These are phyloP conservation scores for Coregonus clupeaformis DNA, from an alignment of 2,113 vertebrate genomes.

Conservation along the genomic window DNA sequence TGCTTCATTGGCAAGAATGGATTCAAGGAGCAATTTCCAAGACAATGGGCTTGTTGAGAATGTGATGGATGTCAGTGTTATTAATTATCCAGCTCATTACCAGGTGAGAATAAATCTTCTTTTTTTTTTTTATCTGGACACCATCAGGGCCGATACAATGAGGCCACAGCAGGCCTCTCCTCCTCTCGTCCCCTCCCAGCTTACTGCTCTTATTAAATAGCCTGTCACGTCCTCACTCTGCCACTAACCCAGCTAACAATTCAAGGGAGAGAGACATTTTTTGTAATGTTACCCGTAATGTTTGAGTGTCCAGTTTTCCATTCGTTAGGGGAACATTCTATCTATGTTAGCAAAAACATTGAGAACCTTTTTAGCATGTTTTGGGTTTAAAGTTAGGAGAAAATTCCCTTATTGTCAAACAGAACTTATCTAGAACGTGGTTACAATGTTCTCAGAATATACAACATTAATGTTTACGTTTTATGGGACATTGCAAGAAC, in stretches of 20 bases:
- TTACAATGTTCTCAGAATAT: too few species aligned
- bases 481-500: too few species aligned
- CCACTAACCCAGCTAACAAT: neutral
- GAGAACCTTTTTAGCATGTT: too few species aligned
- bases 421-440: too few species aligned
- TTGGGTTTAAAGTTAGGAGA: too few species aligned
- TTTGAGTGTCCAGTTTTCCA: too few species aligned
- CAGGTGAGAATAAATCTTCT: conserved; percentile 66
- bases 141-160: conserved; percentile 55
- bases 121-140: conserved; percentile 64
- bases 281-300: too few species aligned
- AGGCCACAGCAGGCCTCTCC: conserved; percentile 53
- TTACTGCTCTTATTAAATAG: conserved; percentile 41
- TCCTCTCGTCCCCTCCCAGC: conserved; percentile 19
- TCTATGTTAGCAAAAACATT: too few species aligned
- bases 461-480: too few species aligned
- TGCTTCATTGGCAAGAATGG: conserved; percentile 31
- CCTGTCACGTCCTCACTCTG: conserved; percentile 29
- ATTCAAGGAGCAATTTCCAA: conserved; percentile 45
- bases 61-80: conserved; percentile 71
- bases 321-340: too few species aligned
- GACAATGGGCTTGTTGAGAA: conserved; percentile 61
- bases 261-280: too few species aligned
- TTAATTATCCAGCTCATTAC: conserved; percentile 76
- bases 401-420: too few species aligned